These are phyloP conservation scores for Oryzias woworae DNA, from an alignment of 2,113 vertebrate genomes.

Conservation along the genomic window DNA sequence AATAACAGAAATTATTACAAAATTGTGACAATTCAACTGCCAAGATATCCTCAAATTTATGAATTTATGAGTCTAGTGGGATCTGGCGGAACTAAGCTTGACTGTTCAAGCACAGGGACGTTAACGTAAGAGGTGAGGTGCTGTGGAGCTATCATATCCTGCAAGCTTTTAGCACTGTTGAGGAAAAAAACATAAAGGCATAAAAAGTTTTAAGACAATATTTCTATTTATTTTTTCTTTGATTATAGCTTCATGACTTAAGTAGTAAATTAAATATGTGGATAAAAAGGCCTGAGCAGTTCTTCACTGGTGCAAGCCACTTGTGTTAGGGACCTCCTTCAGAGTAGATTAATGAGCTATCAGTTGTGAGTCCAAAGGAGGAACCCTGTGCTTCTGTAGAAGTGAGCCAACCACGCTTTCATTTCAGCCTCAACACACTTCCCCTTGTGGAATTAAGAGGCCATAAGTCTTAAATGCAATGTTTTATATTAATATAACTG, in stretches of 20 bases:
- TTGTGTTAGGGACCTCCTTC: slow-evolving; percentile 58
- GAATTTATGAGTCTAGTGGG: not conserved
- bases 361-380: slow-evolving; percentile 66
- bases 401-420: slow-evolving; percentile 50
- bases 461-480: slow-evolving; percentile 38
- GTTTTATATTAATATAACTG: slow-evolving; percentile 33
- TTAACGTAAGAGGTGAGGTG: too few species aligned
- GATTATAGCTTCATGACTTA: slow-evolving; percentile 5
- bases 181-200: not conserved
- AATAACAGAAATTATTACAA: not conserved
- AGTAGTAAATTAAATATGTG: slow-evolving; percentile 29
- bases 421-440: slow-evolving; percentile 58
- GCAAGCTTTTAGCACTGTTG: not conserved
- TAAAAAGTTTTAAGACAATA: not conserved
- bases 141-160: not conserved
- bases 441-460: slow-evolving; percentile 69
- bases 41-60: slow-evolving; percentile 11
- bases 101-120: not conserved
- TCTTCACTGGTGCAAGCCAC: slow-evolving; percentile 53
- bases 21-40: not conserved
- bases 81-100: slow-evolving; percentile 8
- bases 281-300: slow-evolving; percentile 52
- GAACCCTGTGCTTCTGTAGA: slow-evolving; percentile 58
- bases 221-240: not conserved
- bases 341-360: slow-evolving; percentile 76